Conservation (phyloP, 2,888 invertebrate species). For the Calliopum simillimum region DNA sequence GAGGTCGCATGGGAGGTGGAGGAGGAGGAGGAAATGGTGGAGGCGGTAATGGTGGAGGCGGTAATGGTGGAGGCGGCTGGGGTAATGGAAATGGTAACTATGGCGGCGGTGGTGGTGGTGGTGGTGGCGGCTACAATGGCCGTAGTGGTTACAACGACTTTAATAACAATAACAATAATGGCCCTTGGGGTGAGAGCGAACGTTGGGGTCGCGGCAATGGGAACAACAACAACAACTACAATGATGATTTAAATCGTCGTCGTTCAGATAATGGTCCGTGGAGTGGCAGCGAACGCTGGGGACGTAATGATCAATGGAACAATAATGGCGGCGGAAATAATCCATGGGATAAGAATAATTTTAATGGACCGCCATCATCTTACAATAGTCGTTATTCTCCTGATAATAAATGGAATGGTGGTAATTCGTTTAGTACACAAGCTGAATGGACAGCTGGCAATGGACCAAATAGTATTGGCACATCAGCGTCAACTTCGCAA, state of each 20-base stretch:
- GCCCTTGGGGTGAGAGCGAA: no score
- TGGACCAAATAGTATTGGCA: background rate
- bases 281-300: no score
- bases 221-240: no score
- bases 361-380: background rate
- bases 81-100: conserved; percentile 8
- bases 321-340: no score
- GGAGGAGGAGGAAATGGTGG: background rate
- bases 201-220: background rate
- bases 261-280: no score
- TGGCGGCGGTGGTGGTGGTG: conserved; percentile 8
- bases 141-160: background rate
- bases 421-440: background rate
- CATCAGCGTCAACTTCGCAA: no score
- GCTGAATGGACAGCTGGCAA: conserved; percentile 9
- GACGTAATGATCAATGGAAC: no score
- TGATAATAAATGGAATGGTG: background rate
- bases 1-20: conserved; percentile 7
- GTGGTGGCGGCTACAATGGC: conserved; percentile 2
- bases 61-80: conserved; percentile 19
- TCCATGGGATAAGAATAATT: background rate
- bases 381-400: background rate
- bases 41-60: conserved; percentile 15
- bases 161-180: background rate
- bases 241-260: no score